Conservation (phyloP, 2,113 vertebrate species). For the Mystacornis crossleyi region DNA sequence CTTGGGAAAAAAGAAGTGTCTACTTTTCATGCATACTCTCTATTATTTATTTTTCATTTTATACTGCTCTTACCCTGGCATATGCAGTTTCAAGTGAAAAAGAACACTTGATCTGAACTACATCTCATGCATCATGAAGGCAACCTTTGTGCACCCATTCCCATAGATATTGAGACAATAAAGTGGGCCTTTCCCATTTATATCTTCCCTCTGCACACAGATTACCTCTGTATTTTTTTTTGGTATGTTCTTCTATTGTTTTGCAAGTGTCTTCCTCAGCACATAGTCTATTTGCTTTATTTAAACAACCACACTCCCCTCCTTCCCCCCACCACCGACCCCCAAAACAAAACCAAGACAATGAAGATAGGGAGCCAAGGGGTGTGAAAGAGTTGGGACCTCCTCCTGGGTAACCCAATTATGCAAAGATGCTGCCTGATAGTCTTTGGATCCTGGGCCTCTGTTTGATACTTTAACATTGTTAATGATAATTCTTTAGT, state of each 20-base stretch:
- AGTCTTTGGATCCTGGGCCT: conserved; percentile 68
- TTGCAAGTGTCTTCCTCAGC: background rate
- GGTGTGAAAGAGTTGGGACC: conserved; percentile 31
- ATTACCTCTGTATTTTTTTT: background rate
- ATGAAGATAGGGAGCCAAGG: background rate
- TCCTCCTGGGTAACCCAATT: conserved; percentile 56
- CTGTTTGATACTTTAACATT: conserved; percentile 80
- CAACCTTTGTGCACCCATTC: background rate
- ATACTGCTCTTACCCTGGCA: background rate
- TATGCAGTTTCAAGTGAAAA: background rate
- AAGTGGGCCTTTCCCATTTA: background rate
- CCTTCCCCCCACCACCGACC: background rate
- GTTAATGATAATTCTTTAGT: conserved; percentile 86
- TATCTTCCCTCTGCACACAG: background rate
- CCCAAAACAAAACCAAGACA: background rate
- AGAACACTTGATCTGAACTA: background rate
- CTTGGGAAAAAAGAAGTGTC: background rate
- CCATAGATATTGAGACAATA: accelerated
- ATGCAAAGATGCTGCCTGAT: conserved; percentile 65
- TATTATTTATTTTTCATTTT: background rate
- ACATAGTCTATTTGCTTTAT: background rate
- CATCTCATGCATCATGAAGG: accelerated
- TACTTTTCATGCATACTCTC: background rate
- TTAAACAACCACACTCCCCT: background rate
- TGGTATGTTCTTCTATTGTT: background rate